Conservation (phyloP, 2,797 vertebrate species). For the Poeciliopsis gracilis region DNA sequence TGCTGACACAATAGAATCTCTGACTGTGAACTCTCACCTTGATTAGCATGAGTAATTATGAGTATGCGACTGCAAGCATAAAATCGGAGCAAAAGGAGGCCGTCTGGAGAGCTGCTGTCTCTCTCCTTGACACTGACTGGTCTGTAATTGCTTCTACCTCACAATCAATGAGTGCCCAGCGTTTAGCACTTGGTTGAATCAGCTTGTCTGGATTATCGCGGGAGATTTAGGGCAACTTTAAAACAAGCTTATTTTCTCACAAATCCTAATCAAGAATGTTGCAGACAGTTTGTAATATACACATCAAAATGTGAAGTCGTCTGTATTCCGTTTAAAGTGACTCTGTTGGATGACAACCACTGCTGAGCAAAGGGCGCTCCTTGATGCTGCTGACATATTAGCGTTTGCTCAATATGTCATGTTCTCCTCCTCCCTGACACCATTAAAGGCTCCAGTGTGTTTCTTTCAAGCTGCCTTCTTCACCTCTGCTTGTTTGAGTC, state of each 20-base stretch:
- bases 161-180: slow-evolving; percentile 68
- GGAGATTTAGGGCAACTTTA: slow-evolving; percentile 22
- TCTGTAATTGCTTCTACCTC: slow-evolving; percentile 68
- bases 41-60: slow-evolving; percentile 83
- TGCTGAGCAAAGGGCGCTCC: slow-evolving; percentile 16
- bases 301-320: background rate
- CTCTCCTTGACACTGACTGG: slow-evolving; percentile 63
- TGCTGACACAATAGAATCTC: slow-evolving; percentile 74
- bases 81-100: slow-evolving; percentile 60
- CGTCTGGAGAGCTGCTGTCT: slow-evolving; percentile 53
- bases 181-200: slow-evolving; percentile 63
- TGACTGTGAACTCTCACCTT: slow-evolving; percentile 77
- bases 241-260: slow-evolving; percentile 1
- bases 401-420: slow-evolving; percentile 34
- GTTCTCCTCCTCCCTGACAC: slow-evolving; percentile 33
- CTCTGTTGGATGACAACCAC: slow-evolving; percentile 20
- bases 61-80: slow-evolving; percentile 72
- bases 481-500: slow-evolving; percentile 33
- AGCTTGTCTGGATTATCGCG: slow-evolving; percentile 44
- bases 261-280: background rate
- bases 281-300: background rate
- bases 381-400: slow-evolving; percentile 28
- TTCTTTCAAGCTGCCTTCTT: slow-evolving; percentile 36
- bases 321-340: slow-evolving; percentile 31
- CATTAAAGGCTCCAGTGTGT: slow-evolving; percentile 37